Evolutionary conservation across 2,113 vertebrate species (phyloP).

Genomic region (Thalassoma bifasciatum): DNA sequence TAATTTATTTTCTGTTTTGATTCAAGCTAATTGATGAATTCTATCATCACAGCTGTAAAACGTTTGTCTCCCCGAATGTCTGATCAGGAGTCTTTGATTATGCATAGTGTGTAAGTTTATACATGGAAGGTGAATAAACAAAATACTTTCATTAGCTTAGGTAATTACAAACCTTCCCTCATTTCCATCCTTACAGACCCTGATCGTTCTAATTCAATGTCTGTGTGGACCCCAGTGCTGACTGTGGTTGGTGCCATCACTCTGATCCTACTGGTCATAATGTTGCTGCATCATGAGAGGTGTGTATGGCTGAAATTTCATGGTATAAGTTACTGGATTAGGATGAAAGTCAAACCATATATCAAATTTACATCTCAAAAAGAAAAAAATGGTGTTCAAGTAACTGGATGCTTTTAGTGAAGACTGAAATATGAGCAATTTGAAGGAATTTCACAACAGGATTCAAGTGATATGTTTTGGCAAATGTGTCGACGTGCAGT

Average conservation of each 20-base stretch:
- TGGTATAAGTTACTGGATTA: not conserved
- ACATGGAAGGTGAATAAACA: not conserved
- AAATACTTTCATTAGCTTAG: no score
- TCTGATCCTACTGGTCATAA: constrained; percentile 48
- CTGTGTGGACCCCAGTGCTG: constrained; percentile 42
- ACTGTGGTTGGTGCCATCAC: constrained; percentile 23
- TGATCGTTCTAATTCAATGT: not conserved
- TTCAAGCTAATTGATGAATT: no score
- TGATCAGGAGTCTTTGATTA: no score
- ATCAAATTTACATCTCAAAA: no score
- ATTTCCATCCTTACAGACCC: constrained; percentile 2
- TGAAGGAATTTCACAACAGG: no score
- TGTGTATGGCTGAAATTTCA: constrained; percentile 30
- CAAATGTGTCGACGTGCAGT: no score
- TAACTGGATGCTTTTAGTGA: no score
- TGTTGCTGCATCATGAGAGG: constrained; percentile 73
- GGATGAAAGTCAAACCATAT: not conserved
- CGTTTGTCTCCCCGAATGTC: no score
- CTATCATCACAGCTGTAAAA: no score
- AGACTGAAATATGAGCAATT: no score
- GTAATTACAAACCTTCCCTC: not conserved
- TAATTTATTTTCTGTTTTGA: not conserved
- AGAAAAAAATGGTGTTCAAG: no score
- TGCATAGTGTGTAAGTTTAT: not conserved
- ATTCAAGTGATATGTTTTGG: no score